Conservation (phyloP, 2,113 vertebrate species). For the Petromus typicus region DNA sequence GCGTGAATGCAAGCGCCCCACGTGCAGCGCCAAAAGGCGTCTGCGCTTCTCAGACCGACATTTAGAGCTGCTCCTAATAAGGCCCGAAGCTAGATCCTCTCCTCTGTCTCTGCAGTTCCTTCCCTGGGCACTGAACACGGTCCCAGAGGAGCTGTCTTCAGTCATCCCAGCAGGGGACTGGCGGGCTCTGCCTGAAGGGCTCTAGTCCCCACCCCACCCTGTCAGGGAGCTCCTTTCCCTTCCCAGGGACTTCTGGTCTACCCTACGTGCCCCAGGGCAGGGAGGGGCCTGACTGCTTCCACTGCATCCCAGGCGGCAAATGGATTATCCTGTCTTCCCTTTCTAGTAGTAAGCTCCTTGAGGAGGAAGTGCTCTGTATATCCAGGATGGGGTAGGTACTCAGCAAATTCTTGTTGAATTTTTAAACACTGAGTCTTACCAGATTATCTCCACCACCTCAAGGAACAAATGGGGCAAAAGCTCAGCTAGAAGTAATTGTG, state of each 20-base stretch:
- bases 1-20: background rate
- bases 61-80: background rate
- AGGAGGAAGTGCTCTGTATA: background rate
- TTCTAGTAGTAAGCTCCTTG: background rate
- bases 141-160: background rate
- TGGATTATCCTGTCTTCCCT: background rate
- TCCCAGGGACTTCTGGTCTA: background rate
- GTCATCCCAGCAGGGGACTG: background rate
- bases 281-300: background rate
- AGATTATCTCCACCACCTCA: background rate
- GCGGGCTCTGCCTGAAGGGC: fast-evolving
- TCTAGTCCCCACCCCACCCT: background rate
- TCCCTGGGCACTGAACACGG: background rate
- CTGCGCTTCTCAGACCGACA: background rate
- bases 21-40: background rate
- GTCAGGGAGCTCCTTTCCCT: background rate
- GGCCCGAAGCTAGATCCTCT: background rate
- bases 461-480: background rate
- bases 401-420: background rate
- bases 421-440: background rate
- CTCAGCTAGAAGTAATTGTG: background rate
- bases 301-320: background rate
- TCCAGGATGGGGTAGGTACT: background rate
- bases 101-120: background rate
- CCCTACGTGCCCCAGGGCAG: fast-evolving